Evolutionary conservation across 2,888 invertebrate species (phyloP).

Genomic region (Hydrotaea cyrtoneurina): DNA sequence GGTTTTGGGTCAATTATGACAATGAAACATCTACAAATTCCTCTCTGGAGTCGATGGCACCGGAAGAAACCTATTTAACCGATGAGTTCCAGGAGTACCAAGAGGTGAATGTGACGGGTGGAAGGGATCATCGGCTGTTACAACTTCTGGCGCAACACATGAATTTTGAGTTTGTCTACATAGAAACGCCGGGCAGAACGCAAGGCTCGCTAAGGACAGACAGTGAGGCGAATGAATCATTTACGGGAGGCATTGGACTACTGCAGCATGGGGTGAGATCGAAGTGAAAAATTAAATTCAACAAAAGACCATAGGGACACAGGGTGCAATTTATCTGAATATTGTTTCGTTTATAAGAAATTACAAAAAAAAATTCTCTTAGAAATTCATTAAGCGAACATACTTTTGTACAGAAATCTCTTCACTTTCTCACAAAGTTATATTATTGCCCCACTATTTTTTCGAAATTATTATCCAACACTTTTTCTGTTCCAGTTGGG

Average conservation of each 20-base stretch:
- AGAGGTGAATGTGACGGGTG: slow-evolving; percentile 83
- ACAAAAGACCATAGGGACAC: too few species aligned
- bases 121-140: slow-evolving; percentile 87
- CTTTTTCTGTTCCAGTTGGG: slow-evolving; percentile 79
- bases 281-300: not conserved
- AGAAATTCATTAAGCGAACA: too few species aligned
- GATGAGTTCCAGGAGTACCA: slow-evolving; percentile 57
- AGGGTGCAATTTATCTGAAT: too few species aligned
- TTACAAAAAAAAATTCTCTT: too few species aligned
- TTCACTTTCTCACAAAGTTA: too few species aligned
- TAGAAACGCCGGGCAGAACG: slow-evolving; percentile 88
- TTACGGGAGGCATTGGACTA: slow-evolving; percentile 87
- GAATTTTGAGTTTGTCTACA: slow-evolving; percentile 87
- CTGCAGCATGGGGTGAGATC: slow-evolving; percentile 85
- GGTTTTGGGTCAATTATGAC: slow-evolving; percentile 87
- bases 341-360: too few species aligned
- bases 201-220: slow-evolving; percentile 83
- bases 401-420: too few species aligned
- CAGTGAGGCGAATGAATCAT: slow-evolving; percentile 84
- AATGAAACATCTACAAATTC: slow-evolving; percentile 79
- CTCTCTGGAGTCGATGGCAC: slow-evolving; percentile 10
- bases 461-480: too few species aligned
- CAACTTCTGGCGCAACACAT: slow-evolving; percentile 84
- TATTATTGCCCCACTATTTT: too few species aligned
- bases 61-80: slow-evolving; percentile 61